Conservation (phyloP, 2,797 vertebrate genomes). For the Peromyscus eremicus region DNA sequence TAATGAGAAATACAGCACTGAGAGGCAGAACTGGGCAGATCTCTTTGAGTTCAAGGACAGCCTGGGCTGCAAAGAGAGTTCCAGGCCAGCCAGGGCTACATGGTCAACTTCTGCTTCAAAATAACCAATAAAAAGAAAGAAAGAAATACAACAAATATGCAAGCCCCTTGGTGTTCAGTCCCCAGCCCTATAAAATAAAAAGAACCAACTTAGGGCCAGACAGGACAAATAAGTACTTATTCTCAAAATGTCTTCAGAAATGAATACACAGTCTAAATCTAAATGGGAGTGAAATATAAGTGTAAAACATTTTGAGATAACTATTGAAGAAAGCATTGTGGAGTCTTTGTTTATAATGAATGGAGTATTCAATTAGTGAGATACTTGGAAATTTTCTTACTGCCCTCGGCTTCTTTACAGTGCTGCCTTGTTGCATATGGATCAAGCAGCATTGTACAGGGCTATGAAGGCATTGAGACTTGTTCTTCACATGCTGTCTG, state of each 20-base stretch:
- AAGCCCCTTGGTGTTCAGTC: background rate
- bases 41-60: background rate
- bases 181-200: background rate
- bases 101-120: background rate
- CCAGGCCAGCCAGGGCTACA: background rate
- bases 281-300: background rate
- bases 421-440: constrained; percentile 94
- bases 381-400: constrained; percentile 79
- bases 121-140: background rate
- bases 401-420: constrained; percentile 94
- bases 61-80: background rate
- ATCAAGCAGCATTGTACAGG: constrained; percentile 96
- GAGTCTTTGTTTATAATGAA: background rate
- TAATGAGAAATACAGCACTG: background rate
- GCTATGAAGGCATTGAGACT: constrained; percentile 91
- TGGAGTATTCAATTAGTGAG: constrained; percentile 48
- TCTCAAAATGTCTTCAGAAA: constrained; percentile 25
- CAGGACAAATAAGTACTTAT: constrained; percentile 10
- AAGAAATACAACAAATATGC: background rate
- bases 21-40: background rate
- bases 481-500: constrained; percentile 67
- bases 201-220: background rate
- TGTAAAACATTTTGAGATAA: constrained; percentile 10
- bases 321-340: background rate
- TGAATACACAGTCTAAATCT: background rate